phyloP scores from a whole-genome alignment of 2,113 vertebrate genomes.

The Eulacestoma nigropectus region DNA sequence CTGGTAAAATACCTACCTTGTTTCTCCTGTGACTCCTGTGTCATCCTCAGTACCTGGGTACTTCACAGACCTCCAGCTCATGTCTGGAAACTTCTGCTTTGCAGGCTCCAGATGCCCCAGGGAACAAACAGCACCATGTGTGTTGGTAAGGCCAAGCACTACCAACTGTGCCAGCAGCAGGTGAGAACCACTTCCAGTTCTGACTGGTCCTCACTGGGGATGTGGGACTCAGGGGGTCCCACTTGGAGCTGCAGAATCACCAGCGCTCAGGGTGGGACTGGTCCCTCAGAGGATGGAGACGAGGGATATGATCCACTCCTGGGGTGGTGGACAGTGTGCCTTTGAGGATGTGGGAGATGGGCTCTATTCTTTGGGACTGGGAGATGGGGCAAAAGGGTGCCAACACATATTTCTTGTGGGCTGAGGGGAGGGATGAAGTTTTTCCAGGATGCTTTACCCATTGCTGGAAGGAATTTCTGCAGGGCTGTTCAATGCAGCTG shows the following conservation, averaged over 20 bases:
- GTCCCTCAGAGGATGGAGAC: neutral
- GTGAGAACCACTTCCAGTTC: conserved; percentile 52
- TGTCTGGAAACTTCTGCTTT: neutral
- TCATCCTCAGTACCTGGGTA: neutral
- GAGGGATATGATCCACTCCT: fast-evolving
- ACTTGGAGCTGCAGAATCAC: neutral
- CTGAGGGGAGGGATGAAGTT: neutral
- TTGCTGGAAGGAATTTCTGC: neutral
- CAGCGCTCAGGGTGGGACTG: neutral
- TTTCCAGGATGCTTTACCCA: neutral
- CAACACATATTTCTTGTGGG: neutral
- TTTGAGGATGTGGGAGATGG: neutral
- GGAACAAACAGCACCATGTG: conserved; percentile 79
- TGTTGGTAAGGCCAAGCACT: conserved; percentile 75
- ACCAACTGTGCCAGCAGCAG: conserved; percentile 83
- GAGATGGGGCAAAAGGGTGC: neutral
- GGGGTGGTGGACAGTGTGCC: neutral
- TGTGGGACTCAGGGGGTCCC: neutral
- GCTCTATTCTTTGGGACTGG: neutral
- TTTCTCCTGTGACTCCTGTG: neutral
- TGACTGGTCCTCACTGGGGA: neutral
- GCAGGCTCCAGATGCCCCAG: conserved; percentile 76
- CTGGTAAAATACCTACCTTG: neutral
- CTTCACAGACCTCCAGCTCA: neutral
- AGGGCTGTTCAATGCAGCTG: neutral